Percentiles rank a stretch among this genome's conserved stretches.
Conservation (phyloP, 2,888 invertebrate species). For the Heliconius cydno region DNA sequence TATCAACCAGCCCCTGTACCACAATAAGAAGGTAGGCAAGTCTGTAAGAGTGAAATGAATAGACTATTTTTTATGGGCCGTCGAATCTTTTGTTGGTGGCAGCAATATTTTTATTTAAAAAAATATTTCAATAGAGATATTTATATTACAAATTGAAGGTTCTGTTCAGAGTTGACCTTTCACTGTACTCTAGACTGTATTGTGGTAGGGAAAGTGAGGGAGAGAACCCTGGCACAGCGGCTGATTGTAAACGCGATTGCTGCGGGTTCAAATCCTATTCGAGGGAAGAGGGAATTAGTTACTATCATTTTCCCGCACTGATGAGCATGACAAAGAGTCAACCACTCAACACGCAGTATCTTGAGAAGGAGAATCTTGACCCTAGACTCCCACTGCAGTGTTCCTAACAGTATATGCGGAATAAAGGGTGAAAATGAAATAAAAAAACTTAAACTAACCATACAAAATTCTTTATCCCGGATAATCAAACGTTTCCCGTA, state of each 20-base stretch:
- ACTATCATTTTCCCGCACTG: not conserved
- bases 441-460: not conserved
- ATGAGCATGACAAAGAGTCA: not conserved
- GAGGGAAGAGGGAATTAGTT: not conserved
- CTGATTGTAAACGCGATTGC: not conserved
- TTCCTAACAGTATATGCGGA: not conserved
- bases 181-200: slow-evolving; percentile 8
- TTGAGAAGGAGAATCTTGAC: not conserved
- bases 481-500: not conserved
- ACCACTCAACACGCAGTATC: not conserved
- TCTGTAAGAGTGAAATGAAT: slow-evolving; percentile 49
- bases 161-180: slow-evolving; percentile 12
- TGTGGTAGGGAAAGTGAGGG: not conserved
- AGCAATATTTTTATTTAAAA: slow-evolving; percentile 30
- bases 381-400: not conserved
- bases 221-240: not conserved
- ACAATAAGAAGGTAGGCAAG: slow-evolving; percentile 40
- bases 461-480: not conserved
- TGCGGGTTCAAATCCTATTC: not conserved
- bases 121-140: slow-evolving; percentile 29
- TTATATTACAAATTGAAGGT: slow-evolving; percentile 30
- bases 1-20: slow-evolving; percentile 30
- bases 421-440: not conserved
- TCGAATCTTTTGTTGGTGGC: slow-evolving; percentile 49
- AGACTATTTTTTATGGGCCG: slow-evolving; percentile 49